Evolutionary conservation across 2,888 invertebrate genomes (phyloP), one percentile per base, ranked within the genome.

Genomic region (Drosophila dives): DNA sequence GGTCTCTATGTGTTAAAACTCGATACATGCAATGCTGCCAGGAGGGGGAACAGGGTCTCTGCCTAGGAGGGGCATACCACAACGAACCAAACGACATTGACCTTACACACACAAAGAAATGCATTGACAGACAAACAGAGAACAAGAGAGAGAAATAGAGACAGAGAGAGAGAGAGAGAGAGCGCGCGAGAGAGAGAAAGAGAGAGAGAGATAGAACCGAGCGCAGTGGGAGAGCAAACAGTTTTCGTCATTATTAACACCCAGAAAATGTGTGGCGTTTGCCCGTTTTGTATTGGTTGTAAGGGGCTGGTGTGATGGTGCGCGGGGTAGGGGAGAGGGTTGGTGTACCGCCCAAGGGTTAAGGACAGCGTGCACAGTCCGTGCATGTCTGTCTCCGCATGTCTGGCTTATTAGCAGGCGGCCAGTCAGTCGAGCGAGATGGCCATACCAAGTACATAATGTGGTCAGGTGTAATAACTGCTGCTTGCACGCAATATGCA

Each of bases 31-130:
- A 78, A 66, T 75, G 72, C 60, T 75, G 17, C 0, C 49, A 29
- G 20, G 15, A 45, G 20, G 45, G 20, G 45, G 3, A 20, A 8
- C 2, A 4, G 20, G 45, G 45, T 23, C 15, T 45, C 45, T 45
- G 45, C 23, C 26, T 38, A 29, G 62, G 53, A 54, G 26, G 53
- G 33, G 55, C 64, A 58, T n/a, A 38, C 26, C 56, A 53, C 51
- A 71, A 75, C 75, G 73, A 68, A 62, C 83, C 74, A 91, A 89
- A 86, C 90, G 91, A 91, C 91, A 91, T 91, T 91, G 91, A 91
- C 91, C 92, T 91, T 91, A 91, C 88, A 83, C 80, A 63, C 36
- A 61, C 32, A 55, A 40, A 53, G 53, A 49, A 51, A 45, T 60
- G 55, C 38, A 26, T 55, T 26, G 20, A 40, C 55, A 70, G 48